phyloP scores from a whole-genome alignment of 2,888 invertebrate species.

The Pyrrhia umbra region DNA sequence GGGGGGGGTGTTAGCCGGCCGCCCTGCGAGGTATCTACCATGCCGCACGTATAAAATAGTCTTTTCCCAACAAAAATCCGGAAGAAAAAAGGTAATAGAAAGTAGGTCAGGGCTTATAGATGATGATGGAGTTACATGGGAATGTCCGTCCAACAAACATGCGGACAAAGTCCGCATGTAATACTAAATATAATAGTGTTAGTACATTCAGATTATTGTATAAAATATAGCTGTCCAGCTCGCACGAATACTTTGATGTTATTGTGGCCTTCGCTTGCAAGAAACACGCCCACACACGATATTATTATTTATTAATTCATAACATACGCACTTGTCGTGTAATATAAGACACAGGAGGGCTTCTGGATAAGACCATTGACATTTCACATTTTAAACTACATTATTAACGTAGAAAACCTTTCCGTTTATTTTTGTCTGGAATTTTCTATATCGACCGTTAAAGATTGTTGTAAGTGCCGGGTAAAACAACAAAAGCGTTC shows the following conservation, averaged over 20 bases:
- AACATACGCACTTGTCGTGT: background rate
- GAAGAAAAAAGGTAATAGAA: too few species aligned
- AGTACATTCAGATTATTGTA: too few species aligned
- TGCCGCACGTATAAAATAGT: too few species aligned
- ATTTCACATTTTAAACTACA: constrained; percentile 12
- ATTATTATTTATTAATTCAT: background rate
- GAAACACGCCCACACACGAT: background rate
- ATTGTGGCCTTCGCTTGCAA: constrained; percentile 5
- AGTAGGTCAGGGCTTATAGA: too few species aligned
- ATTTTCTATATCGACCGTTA: background rate
- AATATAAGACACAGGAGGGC: constrained; percentile 19
- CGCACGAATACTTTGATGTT: background rate
- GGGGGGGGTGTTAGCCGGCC: too few species aligned
- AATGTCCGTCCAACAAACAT: too few species aligned
- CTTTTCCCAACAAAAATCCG: too few species aligned
- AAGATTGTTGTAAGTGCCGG: background rate
- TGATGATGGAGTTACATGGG: too few species aligned
- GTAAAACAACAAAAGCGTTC: constrained; percentile 20
- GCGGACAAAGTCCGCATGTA: too few species aligned
- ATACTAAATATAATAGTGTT: too few species aligned
- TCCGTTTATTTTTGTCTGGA: constrained; percentile 17
- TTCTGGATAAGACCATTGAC: background rate
- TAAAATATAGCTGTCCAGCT: background rate
- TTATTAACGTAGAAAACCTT: background rate
- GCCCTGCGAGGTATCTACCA: too few species aligned